Percentiles rank a stretch among this genome's conserved stretches.
Conservation (phyloP, 1,140 invertebrate species). For the Ptiloglossa arizonensis region DNA sequence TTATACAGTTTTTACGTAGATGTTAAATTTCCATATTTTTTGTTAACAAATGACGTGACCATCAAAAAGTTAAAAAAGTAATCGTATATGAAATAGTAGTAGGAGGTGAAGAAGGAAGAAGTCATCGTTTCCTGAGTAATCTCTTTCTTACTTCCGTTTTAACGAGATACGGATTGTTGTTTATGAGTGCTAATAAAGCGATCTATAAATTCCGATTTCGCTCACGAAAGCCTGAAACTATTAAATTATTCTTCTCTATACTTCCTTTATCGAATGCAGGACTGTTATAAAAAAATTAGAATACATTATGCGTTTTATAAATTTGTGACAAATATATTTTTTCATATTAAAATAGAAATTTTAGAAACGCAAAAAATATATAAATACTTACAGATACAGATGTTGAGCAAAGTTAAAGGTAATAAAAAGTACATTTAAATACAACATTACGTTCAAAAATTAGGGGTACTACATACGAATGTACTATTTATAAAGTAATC, state of each 20-base stretch:
- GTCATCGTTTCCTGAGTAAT: slow-evolving; percentile 39
- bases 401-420: too few species aligned
- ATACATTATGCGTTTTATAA: too few species aligned
- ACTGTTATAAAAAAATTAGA: background rate
- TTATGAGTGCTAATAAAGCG: background rate
- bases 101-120: slow-evolving; percentile 8
- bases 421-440: too few species aligned
- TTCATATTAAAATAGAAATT: too few species aligned
- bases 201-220: background rate
- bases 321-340: too few species aligned
- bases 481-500: background rate
- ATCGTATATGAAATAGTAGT: too few species aligned
- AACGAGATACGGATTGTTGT: slow-evolving; percentile 38
- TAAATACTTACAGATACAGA: too few species aligned
- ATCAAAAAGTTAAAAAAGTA: background rate
- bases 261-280: background rate
- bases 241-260: background rate
- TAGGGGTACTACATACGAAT: too few species aligned
- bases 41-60: too few species aligned
- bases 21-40: background rate
- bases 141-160: slow-evolving; percentile 38
- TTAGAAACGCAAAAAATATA: too few species aligned
- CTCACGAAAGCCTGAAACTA: background rate
- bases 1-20: slow-evolving; percentile 19
- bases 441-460: too few species aligned